Evolutionary conservation across 1,140 invertebrate genomes (phyloP), one percentile per base, ranked within the genome.

Genomic region (Artemia franciscana): DNA sequence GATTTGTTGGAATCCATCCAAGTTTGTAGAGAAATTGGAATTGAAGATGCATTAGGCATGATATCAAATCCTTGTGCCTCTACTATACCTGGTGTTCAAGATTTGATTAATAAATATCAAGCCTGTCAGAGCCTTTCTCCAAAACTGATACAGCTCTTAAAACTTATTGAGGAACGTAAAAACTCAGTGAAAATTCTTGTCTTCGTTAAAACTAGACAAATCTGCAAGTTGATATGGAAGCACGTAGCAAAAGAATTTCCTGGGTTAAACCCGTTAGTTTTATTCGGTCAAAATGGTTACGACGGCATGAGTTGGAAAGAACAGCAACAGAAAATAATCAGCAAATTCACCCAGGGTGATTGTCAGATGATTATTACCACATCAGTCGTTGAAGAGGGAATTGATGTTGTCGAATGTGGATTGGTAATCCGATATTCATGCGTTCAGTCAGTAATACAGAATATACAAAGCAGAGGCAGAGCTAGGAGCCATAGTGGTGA

Each of bases 251-350:
- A 60, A 18, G 26, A 60, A 27, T 60, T 60, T 28, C 18, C 18
- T 3, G 5, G 26, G 9, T 26, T 60, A 25, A 60, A 60, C 26
- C 60, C 60, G 2, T 21, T 25, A 2, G 5, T 21, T 18, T 9
- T 60, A 9, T 21, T 60, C 1, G 60, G 60, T 26, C 60, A 60
- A 7, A 25, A 25, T 12, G 60, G 60, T 15, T 25, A 60, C 25
- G 60, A 60, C 26, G 60, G 60, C 9, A 60, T 60, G 60, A 7
- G 9, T 2, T 60, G 60, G 60, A 25, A 60, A 25, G 60, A 60
- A 60, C 21, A 60, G 2, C 60, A 60, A 28, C 24, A 26, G 15
- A 21, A 18, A n/a, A 26, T 5, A 7, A 7, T 60, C 9, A 12
- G 2, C 23, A 21, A 26, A 18, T 60, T 60, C 5, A 12, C 23